phyloP scores from a whole-genome alignment of 2,113 vertebrate species.

The Ptyas mucosa region DNA sequence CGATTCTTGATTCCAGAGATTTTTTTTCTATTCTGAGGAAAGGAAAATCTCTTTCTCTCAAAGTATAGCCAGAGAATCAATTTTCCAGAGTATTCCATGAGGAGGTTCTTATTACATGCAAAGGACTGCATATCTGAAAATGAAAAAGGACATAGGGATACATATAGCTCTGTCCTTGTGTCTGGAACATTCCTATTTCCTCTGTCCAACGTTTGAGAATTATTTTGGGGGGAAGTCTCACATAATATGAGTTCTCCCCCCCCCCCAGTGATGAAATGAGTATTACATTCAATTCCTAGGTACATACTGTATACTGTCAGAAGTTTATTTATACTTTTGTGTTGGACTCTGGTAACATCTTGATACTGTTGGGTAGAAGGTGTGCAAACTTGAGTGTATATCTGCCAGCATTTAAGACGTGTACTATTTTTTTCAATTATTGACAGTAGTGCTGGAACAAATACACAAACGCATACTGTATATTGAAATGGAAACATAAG shows the following conservation, averaged over 20 bases:
- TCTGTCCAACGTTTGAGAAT: background rate
- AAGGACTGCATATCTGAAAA: background rate
- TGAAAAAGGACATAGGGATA: background rate
- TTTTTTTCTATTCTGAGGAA: background rate
- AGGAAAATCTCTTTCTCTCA: background rate
- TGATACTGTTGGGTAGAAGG: background rate
- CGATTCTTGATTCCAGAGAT: background rate
- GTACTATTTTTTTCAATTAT: background rate
- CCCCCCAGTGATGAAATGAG: background rate
- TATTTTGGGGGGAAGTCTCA: background rate
- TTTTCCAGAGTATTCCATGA: background rate
- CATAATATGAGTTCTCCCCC: background rate
- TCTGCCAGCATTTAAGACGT: background rate
- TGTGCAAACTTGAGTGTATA: background rate
- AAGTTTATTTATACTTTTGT: background rate
- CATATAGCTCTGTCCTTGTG: background rate
- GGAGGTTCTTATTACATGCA: background rate
- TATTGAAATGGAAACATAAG: background rate
- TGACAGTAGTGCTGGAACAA: background rate
- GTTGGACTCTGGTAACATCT: background rate
- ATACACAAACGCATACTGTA: background rate
- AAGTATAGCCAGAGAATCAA: background rate
- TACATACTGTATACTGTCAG: background rate
- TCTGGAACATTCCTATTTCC: background rate
- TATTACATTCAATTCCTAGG: background rate